Conservation (phyloP, 2,797 vertebrate species). For the Varecia variegata region DNA sequence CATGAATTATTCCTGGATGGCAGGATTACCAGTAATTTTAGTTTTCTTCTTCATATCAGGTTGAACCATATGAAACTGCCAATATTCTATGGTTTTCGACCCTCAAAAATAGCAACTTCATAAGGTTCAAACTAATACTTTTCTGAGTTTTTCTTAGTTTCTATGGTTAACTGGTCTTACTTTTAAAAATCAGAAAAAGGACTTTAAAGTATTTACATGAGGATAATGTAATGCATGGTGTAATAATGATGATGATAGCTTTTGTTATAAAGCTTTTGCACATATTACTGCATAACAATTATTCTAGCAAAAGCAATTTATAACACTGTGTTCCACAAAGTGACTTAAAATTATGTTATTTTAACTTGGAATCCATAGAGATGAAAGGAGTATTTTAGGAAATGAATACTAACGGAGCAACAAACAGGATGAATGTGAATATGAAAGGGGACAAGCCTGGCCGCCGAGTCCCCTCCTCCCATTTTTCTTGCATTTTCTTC, state of each 20-base stretch:
- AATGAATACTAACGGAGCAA: neutral
- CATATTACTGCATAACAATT: neutral
- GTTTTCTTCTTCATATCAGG: neutral
- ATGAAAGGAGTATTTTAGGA: neutral
- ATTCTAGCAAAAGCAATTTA: conserved; percentile 1
- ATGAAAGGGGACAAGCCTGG: neutral
- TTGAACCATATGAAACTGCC: neutral
- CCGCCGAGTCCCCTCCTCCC: too few species aligned
- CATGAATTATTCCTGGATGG: neutral
- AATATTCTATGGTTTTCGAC: neutral
- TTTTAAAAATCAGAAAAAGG: conserved; percentile 37
- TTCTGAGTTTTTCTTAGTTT: conserved; percentile 8
- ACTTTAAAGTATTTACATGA: neutral
- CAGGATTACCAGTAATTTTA: neutral
- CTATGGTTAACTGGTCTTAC: neutral
- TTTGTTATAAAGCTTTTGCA: neutral
- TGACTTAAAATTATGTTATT: neutral
- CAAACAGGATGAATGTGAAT: neutral
- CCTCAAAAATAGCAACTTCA: neutral
- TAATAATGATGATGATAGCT: neutral
- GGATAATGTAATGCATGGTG: neutral
- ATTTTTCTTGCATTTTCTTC: neutral
- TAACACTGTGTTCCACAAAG: neutral
- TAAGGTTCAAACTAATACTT: neutral
- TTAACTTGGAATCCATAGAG: neutral